These are phyloP conservation scores for Drosophila helvetica DNA, from an alignment of 2,888 invertebrate genomes.

Conservation along the genomic window DNA sequence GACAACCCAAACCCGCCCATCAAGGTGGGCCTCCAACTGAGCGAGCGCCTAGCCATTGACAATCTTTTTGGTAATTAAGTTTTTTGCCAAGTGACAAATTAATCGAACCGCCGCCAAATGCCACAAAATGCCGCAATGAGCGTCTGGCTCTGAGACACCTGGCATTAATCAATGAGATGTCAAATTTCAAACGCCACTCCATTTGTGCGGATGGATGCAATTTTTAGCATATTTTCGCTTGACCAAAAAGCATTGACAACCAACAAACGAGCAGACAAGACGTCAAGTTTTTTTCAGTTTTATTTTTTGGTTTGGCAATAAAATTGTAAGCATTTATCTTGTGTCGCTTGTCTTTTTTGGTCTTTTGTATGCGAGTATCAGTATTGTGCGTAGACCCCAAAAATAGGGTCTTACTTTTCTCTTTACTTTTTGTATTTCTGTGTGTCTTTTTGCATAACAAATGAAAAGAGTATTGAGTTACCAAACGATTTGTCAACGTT, in stretches of 20 bases:
- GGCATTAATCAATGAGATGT: conserved; percentile 67
- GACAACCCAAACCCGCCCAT: conserved; percentile 51
- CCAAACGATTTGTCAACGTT: conserved; percentile 79
- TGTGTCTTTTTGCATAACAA: conserved; percentile 68
- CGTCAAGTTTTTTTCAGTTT: conserved; percentile 53
- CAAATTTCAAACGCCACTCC: conserved; percentile 50
- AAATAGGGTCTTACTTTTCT: conserved; percentile 65
- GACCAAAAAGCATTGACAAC: conserved; percentile 44
- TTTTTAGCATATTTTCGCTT: conserved; percentile 34
- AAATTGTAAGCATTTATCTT: conserved; percentile 81
- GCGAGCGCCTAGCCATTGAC: conserved; percentile 64
- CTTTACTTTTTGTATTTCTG: neutral
- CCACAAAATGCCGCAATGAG: conserved; percentile 40
- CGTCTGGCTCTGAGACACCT: conserved; percentile 37
- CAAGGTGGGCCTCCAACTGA: conserved; percentile 61
- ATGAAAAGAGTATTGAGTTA: conserved; percentile 69
- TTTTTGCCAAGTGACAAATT: conserved; percentile 56
- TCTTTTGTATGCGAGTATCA: conserved; percentile 32
- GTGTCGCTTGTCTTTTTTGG: conserved; percentile 41
- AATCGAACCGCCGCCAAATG: conserved; percentile 42
- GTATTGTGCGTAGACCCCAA: conserved; percentile 65
- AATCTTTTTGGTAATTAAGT: conserved; percentile 70
- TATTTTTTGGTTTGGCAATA: conserved; percentile 65
- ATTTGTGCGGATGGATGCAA: conserved; percentile 58
- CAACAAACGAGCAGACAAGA: conserved; percentile 27